These are phyloP conservation scores for Drosophila melanosoma DNA, from an alignment of 2,888 invertebrate genomes.

Conservation along the genomic window DNA sequence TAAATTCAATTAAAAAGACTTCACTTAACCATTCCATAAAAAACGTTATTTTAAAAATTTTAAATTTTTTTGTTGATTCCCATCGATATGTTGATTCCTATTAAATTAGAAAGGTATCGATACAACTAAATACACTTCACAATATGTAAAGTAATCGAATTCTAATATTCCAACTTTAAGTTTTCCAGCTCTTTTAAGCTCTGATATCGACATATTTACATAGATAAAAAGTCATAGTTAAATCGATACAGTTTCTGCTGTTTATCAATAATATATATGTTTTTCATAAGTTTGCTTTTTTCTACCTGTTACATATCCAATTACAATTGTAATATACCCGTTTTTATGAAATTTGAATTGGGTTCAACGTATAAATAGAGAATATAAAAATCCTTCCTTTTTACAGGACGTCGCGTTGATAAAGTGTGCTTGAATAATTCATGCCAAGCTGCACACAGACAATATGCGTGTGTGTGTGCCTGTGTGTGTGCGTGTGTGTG, in stretches of 20 bases:
- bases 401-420: conserved; percentile 64
- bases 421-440: conserved; percentile 65
- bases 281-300: background rate
- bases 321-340: background rate
- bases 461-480: conserved; percentile 24
- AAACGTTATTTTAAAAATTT: no score
- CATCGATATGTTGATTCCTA: no score
- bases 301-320: background rate
- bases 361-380: background rate
- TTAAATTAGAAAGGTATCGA: no score
- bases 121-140: background rate
- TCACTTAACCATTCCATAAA: background rate
- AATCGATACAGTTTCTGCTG: background rate
- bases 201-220: background rate
- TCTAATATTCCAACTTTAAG: background rate
- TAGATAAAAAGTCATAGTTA: background rate
- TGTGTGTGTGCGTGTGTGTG: conserved; percentile 16
- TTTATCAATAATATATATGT: background rate
- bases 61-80: no score
- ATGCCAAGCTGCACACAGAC: conserved; percentile 47
- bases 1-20: background rate
- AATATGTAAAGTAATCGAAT: background rate
- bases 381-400: conserved; percentile 32
- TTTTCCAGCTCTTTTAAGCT: background rate
- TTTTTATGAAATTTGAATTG: background rate